A percentile compares a stretch with the other conserved stretches of the same genome.
Conservation (phyloP, 2,888 invertebrate genomes). For the Corbicula japonica region DNA sequence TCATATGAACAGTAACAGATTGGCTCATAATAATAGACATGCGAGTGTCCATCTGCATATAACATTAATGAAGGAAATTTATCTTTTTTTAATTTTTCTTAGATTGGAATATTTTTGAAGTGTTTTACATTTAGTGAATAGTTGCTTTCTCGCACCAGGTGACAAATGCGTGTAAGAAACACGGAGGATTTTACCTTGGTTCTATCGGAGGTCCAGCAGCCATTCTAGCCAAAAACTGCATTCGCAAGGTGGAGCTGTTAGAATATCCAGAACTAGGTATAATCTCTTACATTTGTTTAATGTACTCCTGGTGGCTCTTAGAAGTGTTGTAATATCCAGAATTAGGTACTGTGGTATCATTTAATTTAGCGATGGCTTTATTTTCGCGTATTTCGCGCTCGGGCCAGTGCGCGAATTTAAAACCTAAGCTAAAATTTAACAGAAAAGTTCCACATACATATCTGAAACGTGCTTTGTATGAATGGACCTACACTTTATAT, state of each 20-base stretch:
- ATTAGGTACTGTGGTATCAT: not conserved
- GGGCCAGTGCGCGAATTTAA: not conserved
- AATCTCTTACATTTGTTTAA: constrained; percentile 9
- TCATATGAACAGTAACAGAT: too few relatives aligned
- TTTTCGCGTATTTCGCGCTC: not conserved
- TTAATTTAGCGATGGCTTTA: not conserved
- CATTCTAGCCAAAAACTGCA: constrained; percentile 86
- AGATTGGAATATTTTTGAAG: too few relatives aligned
- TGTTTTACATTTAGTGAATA: too few relatives aligned
- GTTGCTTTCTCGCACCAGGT: constrained; percentile 83
- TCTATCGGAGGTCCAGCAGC: constrained; percentile 87
- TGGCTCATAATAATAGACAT: too few relatives aligned
- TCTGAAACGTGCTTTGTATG: not conserved
- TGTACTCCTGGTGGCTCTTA: not conserved
- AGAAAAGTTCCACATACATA: not conserved
- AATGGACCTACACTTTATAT: too few relatives aligned
- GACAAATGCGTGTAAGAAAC: constrained; percentile 85
- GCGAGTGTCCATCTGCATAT: too few relatives aligned
- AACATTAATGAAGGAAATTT: too few relatives aligned
- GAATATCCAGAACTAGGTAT: constrained; percentile 86
- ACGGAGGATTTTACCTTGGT: constrained; percentile 87
- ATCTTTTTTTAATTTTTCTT: too few relatives aligned
- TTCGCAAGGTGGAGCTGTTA: constrained; percentile 86
- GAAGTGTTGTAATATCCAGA: not conserved
- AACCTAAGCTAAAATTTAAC: not conserved